Conservation (phyloP, 1,140 invertebrate species). For the Tribolium castaneum region DNA sequence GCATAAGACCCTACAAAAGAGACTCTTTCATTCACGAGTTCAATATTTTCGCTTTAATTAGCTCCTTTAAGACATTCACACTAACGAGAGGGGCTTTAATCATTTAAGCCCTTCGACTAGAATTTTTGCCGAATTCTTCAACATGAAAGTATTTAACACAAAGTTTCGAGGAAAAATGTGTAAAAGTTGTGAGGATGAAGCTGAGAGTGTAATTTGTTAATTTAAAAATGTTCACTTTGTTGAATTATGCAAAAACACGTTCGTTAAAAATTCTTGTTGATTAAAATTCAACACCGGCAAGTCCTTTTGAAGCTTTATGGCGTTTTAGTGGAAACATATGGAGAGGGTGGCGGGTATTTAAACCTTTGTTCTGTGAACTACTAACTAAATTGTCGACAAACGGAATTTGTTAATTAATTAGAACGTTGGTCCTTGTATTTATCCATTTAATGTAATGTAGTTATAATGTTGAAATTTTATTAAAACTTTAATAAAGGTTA, state of each 20-base stretch:
- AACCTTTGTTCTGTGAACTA: slow-evolving; percentile 13
- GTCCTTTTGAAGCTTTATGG: not conserved
- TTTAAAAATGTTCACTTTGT: not conserved
- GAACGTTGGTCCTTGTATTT: not conserved
- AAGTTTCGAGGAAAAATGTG: not conserved
- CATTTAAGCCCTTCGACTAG: slow-evolving; percentile 1
- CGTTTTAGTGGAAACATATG: not conserved
- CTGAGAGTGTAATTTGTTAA: not conserved
- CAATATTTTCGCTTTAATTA: no score
- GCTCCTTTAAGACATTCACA: not conserved
- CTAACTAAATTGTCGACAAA: slow-evolving; percentile 24
- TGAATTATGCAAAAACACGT: not conserved
- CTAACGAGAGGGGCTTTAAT: slow-evolving; percentile 12
- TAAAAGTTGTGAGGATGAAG: not conserved
- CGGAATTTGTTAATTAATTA: slow-evolving; percentile 33
- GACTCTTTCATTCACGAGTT: no score
- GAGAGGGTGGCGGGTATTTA: not conserved
- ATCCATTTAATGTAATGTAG: slow-evolving; percentile 8
- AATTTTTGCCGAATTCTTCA: not conserved
- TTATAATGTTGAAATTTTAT: slow-evolving; percentile 20
- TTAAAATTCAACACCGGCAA: not conserved
- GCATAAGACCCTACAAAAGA: not conserved
- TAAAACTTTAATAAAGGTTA: slow-evolving; percentile 8
- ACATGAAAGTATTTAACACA: no score
- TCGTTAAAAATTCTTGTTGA: not conserved